These are phyloP conservation scores for Lagopus leucura DNA, from an alignment of 2,113 vertebrate species.

Conservation along the genomic window DNA sequence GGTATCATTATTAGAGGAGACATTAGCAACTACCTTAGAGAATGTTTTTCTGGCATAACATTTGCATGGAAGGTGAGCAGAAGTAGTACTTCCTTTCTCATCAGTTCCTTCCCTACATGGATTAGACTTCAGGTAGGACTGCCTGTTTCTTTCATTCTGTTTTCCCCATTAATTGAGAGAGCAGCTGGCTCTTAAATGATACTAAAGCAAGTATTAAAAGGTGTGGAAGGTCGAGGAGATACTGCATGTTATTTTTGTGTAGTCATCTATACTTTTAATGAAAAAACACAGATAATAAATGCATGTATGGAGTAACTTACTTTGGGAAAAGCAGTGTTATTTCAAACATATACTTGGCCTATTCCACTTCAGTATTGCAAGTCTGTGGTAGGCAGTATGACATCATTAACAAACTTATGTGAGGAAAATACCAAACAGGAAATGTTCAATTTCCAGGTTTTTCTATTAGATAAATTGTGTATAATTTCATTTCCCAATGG, in stretches of 20 bases:
- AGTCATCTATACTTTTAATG: too few relatives aligned
- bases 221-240: neutral
- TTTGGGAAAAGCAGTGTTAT: neutral
- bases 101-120: neutral
- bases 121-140: neutral
- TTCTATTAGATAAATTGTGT: neutral
- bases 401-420: neutral
- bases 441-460: neutral
- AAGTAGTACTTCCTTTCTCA: neutral
- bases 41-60: neutral
- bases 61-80: neutral
- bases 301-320: neutral
- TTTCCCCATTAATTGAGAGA: neutral
- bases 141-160: neutral
- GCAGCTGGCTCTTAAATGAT: neutral
- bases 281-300: neutral
- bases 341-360: neutral
- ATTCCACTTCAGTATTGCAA: neutral
- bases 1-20: neutral
- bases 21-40: neutral
- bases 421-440: neutral
- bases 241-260: neutral
- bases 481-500: neutral
- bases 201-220: neutral
- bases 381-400: neutral